phyloP scores from a whole-genome alignment of 2,113 vertebrate genomes.

The Python bivittatus region DNA sequence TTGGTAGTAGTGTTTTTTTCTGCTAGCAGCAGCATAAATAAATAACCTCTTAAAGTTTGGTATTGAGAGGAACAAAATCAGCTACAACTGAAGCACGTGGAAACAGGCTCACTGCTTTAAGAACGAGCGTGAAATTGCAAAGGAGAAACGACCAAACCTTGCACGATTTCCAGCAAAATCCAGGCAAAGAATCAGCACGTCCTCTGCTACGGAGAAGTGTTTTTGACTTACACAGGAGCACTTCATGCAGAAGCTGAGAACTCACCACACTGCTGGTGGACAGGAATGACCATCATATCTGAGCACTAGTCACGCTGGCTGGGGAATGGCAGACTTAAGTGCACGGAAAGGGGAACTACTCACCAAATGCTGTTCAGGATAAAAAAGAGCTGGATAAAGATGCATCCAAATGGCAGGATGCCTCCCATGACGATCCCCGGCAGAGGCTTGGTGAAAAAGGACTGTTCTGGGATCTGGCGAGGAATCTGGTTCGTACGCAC shows the following conservation, averaged over 20 bases:
- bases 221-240: background rate
- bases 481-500: slow-evolving; percentile 88
- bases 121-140: background rate
- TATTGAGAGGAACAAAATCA: background rate
- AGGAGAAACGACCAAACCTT: no score
- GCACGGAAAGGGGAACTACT: slow-evolving; percentile 35
- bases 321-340: background rate
- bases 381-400: slow-evolving; percentile 94
- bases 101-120: background rate
- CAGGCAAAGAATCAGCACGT: background rate
- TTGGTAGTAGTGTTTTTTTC: background rate
- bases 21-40: background rate
- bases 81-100: background rate
- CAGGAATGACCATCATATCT: background rate
- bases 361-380: slow-evolving; percentile 95
- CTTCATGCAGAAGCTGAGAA: background rate
- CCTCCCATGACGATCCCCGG: slow-evolving; percentile 88
- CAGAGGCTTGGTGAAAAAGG: slow-evolving; percentile 84
- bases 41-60: background rate
- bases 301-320: background rate
- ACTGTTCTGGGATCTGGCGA: slow-evolving; percentile 84
- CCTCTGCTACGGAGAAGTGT: no score
- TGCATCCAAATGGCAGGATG: slow-evolving; percentile 90
- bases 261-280: background rate
- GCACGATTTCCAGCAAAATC: background rate